These are phyloP conservation scores for Nothoprocta pentlandii DNA, from an alignment of 2,113 vertebrate genomes.

Conservation along the genomic window DNA sequence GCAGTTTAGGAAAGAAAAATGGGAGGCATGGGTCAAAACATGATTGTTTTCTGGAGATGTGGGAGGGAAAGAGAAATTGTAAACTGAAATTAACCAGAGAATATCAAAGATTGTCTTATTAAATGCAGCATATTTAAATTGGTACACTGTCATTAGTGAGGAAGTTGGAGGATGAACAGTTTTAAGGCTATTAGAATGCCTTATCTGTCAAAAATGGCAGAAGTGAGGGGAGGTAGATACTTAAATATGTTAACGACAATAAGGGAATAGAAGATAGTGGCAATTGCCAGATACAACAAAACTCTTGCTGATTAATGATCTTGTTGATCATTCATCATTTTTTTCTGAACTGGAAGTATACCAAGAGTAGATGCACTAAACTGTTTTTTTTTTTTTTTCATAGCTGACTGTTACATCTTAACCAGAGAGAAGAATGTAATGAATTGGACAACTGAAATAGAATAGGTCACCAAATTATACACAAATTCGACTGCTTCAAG, in stretches of 20 bases:
- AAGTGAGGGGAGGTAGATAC: conserved; percentile 20
- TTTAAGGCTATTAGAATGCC: neutral
- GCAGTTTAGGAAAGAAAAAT: neutral
- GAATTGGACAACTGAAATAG: neutral
- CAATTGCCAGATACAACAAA: conserved; percentile 36
- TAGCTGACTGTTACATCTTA: neutral
- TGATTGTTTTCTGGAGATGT: neutral
- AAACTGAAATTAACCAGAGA: conserved; percentile 32
- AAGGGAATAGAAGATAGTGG: conserved; percentile 1
- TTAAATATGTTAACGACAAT: conserved; percentile 9
- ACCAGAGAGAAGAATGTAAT: neutral
- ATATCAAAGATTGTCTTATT: conserved; percentile 10
- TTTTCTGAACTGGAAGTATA: conserved; percentile 2
- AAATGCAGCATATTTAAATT: conserved; percentile 5
- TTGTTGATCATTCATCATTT: neutral
- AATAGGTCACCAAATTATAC: neutral
- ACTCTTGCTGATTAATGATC: conserved; percentile 14
- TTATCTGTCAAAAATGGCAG: conserved; percentile 14
- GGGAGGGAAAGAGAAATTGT: neutral
- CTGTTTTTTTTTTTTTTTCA: neutral
- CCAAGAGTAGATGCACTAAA: neutral
- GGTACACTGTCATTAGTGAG: neutral
- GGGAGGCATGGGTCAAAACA: neutral
- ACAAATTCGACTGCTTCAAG: neutral
- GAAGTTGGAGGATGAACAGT: neutral